phyloP scores from a whole-genome alignment of 1,140 invertebrate genomes.

The Augochlora pura region DNA sequence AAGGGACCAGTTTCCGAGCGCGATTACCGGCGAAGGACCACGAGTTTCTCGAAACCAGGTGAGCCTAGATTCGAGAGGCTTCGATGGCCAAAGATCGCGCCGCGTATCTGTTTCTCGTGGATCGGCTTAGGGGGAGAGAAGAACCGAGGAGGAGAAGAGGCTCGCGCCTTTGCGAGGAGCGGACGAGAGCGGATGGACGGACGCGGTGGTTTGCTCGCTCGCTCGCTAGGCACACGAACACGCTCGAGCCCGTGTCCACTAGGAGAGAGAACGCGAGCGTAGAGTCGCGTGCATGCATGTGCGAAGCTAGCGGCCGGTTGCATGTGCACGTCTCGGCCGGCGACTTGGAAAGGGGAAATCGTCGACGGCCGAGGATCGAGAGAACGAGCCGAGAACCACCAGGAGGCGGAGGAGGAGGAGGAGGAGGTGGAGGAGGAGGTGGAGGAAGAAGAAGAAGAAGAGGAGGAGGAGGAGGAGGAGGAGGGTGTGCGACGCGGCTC shows the following conservation, averaged over 20 bases:
- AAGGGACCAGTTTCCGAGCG: too few species aligned
- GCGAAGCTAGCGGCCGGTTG: constrained; percentile 56
- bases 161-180: too few species aligned
- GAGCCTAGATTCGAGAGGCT: too few species aligned
- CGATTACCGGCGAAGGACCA: too few species aligned
- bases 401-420: constrained; percentile 32
- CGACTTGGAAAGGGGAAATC: constrained; percentile 77
- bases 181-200: too few species aligned
- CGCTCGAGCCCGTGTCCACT: constrained; percentile 16
- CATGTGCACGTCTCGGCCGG: constrained; percentile 69
- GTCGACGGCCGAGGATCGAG: constrained; percentile 57
- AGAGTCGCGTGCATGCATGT: constrained; percentile 47
- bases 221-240: constrained; percentile 10
- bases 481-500: constrained; percentile 1
- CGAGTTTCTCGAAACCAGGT: too few species aligned
- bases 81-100: too few species aligned
- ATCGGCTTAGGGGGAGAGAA: too few species aligned
- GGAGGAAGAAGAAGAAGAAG: constrained; percentile 1
- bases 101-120: too few species aligned
- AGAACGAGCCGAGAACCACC: constrained; percentile 29
- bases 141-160: too few species aligned
- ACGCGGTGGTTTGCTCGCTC: too few species aligned
- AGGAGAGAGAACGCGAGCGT: constrained; percentile 44
- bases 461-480: constrained; percentile 29
- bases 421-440: constrained; percentile 31